A percentile compares a stretch with the other conserved stretches of the same genome.
These are phyloP conservation scores for Amphilophus citrinellus DNA, from an alignment of 2,113 vertebrate species.

Conservation along the genomic window DNA sequence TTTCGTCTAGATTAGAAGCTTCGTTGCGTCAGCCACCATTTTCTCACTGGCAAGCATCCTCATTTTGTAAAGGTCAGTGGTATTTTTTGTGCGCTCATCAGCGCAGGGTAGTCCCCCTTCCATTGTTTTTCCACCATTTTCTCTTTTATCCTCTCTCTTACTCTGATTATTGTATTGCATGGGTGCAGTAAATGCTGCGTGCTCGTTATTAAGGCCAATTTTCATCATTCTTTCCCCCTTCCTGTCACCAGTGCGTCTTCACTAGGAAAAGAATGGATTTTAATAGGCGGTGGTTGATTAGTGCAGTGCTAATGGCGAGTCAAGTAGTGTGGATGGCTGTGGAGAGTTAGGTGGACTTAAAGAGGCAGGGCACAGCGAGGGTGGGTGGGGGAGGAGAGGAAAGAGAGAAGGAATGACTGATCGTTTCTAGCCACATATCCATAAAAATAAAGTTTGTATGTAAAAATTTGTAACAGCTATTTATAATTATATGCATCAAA, in stretches of 20 bases:
- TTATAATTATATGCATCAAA: not conserved
- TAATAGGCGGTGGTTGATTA: slow-evolving; percentile 70
- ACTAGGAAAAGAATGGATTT: slow-evolving; percentile 36
- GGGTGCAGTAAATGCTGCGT: slow-evolving; percentile 19
- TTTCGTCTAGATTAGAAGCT: slow-evolving; percentile 29
- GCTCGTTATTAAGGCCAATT: slow-evolving; percentile 70
- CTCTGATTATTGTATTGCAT: slow-evolving; percentile 1
- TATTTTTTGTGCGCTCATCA: slow-evolving; percentile 1
- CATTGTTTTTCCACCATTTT: not conserved
- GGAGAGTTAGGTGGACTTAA: slow-evolving; percentile 33
- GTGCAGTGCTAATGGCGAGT: slow-evolving; percentile 50
- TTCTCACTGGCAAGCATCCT: slow-evolving; percentile 39
- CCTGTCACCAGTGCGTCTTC: slow-evolving; percentile 43
- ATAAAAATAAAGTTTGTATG: not conserved
- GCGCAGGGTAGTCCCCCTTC: slow-evolving; percentile 1
- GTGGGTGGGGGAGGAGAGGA: not conserved
- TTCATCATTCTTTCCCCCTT: slow-evolving; percentile 45
- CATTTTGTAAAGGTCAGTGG: slow-evolving; percentile 60
- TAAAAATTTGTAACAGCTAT: not conserved
- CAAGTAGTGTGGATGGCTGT: slow-evolving; percentile 22
- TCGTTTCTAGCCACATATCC: not conserved
- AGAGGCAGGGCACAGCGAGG: slow-evolving; percentile 13
- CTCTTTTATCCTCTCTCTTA: not conserved
- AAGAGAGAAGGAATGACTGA: not conserved
- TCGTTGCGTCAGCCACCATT: slow-evolving; percentile 43